Evolutionary conservation across 2,113 vertebrate genomes (phyloP).

Genomic region (Oplegnathus fasciatus): DNA sequence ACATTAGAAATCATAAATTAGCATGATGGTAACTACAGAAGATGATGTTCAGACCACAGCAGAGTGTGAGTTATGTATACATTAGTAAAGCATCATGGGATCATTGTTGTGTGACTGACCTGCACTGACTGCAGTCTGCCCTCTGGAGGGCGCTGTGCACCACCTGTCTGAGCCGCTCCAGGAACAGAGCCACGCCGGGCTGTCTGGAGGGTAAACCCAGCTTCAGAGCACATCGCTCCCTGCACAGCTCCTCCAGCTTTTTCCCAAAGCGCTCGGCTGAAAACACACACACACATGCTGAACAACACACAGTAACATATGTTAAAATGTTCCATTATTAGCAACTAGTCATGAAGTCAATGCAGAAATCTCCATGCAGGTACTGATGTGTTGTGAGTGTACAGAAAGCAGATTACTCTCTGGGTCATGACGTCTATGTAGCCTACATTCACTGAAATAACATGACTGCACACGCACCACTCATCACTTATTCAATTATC

Average conservation of each 20-base stretch:
- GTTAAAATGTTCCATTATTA: background rate
- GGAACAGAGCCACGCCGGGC: constrained; percentile 85
- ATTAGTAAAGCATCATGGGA: background rate
- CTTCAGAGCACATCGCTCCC: constrained; percentile 82
- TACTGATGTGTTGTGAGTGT: background rate
- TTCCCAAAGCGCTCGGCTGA: constrained; percentile 88
- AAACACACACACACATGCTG: constrained; percentile 24
- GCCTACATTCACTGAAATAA: constrained; percentile 28
- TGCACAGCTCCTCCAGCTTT: constrained; percentile 89
- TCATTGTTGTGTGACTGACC: constrained; percentile 58
- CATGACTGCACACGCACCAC: background rate
- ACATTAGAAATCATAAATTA: background rate
- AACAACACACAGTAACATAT: constrained; percentile 8
- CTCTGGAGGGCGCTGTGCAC: constrained; percentile 81
- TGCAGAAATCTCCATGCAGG: background rate
- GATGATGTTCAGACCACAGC: background rate
- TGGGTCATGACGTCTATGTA: background rate
- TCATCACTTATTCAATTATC: constrained; percentile 7
- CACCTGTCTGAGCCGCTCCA: constrained; percentile 83
- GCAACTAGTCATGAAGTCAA: background rate
- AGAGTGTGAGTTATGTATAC: background rate
- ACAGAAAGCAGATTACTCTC: background rate
- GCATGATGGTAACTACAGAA: background rate
- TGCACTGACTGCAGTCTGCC: constrained; percentile 59
- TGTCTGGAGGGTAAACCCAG: constrained; percentile 90